Evolutionary conservation across 1,140 invertebrate genomes (phyloP).

Genomic region (Sycophaga agraensis): DNA sequence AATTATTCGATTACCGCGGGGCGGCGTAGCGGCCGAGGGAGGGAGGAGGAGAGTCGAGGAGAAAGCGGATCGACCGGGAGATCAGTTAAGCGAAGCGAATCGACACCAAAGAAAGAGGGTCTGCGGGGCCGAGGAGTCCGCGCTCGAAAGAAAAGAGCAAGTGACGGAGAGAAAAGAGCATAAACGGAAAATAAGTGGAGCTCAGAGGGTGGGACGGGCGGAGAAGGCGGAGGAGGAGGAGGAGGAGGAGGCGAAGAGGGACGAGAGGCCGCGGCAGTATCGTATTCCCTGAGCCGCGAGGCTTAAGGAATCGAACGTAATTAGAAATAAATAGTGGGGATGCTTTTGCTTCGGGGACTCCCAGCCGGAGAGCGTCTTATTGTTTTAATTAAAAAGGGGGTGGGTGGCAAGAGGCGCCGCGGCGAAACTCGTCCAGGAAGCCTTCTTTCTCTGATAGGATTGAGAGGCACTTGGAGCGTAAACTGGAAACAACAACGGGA

Average conservation of each 20-base stretch:
- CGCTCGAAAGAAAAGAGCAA: constrained; percentile 20
- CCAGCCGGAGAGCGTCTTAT: constrained; percentile 43
- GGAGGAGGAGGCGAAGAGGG: neutral
- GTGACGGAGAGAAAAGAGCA: constrained; percentile 15
- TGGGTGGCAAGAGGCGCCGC: constrained; percentile 29
- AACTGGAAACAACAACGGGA: constrained; percentile 55
- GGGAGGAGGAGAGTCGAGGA: constrained; percentile 18
- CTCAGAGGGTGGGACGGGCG: neutral
- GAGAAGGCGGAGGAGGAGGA: neutral
- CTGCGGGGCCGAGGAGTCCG: neutral
- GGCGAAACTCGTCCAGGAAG: constrained; percentile 42
- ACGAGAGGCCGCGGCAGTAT: neutral
- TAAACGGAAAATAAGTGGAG: constrained; percentile 29
- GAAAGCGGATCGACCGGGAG: constrained; percentile 28
- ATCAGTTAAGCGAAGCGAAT: constrained; percentile 23
- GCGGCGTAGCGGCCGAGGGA: too few relatives aligned
- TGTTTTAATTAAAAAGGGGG: constrained; percentile 54
- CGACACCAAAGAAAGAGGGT: constrained; percentile 12
- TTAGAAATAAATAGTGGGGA: constrained; percentile 57
- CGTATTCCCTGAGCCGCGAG: constrained; percentile 22
- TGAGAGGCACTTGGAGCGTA: constrained; percentile 51
- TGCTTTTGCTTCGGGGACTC: constrained; percentile 37
- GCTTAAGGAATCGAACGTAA: constrained; percentile 57
- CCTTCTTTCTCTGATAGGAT: constrained; percentile 54
- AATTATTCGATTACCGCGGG: constrained; percentile 56